Evolutionary conservation across 2,888 invertebrate genomes (phyloP), one percentile per base, ranked within the genome.

Genomic region (Nymphalis c-album): DNA sequence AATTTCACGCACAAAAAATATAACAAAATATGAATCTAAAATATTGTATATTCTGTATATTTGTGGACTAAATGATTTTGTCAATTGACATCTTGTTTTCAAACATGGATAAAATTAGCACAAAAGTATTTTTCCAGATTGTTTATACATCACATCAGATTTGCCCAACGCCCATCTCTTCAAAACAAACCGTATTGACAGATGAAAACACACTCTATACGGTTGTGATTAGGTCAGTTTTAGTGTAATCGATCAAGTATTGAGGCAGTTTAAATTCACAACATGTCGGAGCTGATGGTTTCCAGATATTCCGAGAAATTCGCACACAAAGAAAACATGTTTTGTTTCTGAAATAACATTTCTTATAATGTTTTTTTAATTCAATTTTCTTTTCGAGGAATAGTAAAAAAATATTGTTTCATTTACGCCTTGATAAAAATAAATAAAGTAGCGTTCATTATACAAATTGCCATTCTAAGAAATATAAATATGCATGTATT

Each of bases 261-360:
- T 57, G 18, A 53, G 53, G 31, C 18, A 18, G 35, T 85, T 83
- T 74, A 78, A 79, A 86, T 85, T 85, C 86, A 77, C 74, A 70
- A 67, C 78, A 75, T 77, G 83, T 82, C 73, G 71, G 77, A 76
- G 76, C 81, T 80, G 78, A 84, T 78, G 79, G 71, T 76, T 85
- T 84, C 85, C 81, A 80, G 78, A 85, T 83, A 85, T 78, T 80
- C 76, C 77, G 79, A 77, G 81, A 77, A 78, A 76, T 74, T 77
- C 70, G 72, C 48, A 35, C 59, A 77, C 78, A 79, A 40, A 83
- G 80, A 77, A 83, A 80, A 79, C 74, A 45, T 62, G 61, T 62
- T 61, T 61, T 66, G 46, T 26, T 40, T 50, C 58, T 48, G 26
- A 35, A 48, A 58, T 58, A 8, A 13, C 13, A 40, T 40, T 40